phyloP scores from a whole-genome alignment of 2,888 invertebrate genomes.

The Folsomia candida region DNA sequence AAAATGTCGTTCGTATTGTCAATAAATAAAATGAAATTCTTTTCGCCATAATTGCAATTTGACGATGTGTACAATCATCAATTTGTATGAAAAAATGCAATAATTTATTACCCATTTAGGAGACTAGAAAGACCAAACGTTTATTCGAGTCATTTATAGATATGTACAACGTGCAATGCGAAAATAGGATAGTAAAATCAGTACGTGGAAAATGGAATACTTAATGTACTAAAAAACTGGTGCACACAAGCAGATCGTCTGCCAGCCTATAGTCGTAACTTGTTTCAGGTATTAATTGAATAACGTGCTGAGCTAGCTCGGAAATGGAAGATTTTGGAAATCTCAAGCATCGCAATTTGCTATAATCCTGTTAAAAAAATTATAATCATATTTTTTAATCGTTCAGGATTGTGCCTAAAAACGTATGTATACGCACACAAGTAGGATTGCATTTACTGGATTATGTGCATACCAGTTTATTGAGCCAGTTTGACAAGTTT shows the following conservation, averaged over 20 bases:
- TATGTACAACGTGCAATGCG: too few relatives aligned
- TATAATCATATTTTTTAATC: not conserved
- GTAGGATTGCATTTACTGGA: slow-evolving; percentile 46
- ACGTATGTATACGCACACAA: not conserved
- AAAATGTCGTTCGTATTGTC: too few relatives aligned
- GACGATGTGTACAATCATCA: too few relatives aligned
- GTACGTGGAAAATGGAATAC: too few relatives aligned
- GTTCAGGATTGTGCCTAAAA: not conserved
- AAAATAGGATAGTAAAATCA: too few relatives aligned
- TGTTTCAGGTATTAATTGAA: slow-evolving; percentile 55
- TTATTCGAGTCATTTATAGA: too few relatives aligned
- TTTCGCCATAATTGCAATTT: too few relatives aligned
- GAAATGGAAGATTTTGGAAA: slow-evolving; percentile 53
- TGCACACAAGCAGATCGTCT: slow-evolving; percentile 42
- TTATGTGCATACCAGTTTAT: slow-evolving; percentile 63
- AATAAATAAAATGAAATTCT: too few relatives aligned
- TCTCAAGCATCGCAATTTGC: slow-evolving; percentile 52
- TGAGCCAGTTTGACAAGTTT: slow-evolving; percentile 71
- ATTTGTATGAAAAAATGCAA: too few relatives aligned
- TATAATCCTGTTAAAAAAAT: slow-evolving; percentile 52
- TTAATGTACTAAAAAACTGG: slow-evolving; percentile 25
- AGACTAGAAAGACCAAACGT: too few relatives aligned
- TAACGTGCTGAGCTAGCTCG: slow-evolving; percentile 54
- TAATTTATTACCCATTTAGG: too few relatives aligned
- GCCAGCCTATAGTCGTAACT: slow-evolving; percentile 55